A percentile compares a stretch with the other conserved stretches of the same genome.
phyloP scores from a whole-genome alignment of 2,797 vertebrate genomes.

The Schizopygopsis malacanthus region DNA sequence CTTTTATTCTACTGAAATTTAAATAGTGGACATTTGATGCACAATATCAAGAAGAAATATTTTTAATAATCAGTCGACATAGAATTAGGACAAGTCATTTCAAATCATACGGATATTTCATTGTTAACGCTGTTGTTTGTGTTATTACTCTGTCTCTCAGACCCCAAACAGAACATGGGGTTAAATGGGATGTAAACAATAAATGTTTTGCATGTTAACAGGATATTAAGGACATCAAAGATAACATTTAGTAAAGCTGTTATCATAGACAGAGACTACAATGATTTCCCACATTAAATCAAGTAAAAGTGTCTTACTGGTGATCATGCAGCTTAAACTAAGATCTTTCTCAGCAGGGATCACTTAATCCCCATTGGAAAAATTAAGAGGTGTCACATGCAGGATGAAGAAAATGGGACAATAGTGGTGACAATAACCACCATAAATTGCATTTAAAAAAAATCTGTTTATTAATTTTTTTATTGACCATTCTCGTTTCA shows the following conservation, averaged over 20 bases:
- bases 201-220: constrained; percentile 13
- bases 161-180: background rate
- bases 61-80: background rate
- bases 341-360: constrained; percentile 40
- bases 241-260: constrained; percentile 28
- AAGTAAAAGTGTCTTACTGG: constrained; percentile 30
- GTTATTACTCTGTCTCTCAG: background rate
- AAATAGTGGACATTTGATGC: background rate
- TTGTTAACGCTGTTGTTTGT: background rate
- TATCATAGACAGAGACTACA: constrained; percentile 34
- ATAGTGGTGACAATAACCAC: background rate
- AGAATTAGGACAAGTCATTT: background rate
- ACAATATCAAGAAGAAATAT: background rate
- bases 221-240: constrained; percentile 40
- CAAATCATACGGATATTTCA: background rate
- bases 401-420: constrained; percentile 2
- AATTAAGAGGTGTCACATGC: constrained; percentile 20
- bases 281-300: constrained; percentile 16
- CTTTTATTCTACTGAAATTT: background rate
- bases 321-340: constrained; percentile 41
- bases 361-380: constrained; percentile 32
- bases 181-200: background rate
- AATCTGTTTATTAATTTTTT: background rate
- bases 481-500: background rate
- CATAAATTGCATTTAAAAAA: background rate